These are phyloP conservation scores for Gulo gulo DNA, from an alignment of 2,113 vertebrate genomes.

Conservation along the genomic window DNA sequence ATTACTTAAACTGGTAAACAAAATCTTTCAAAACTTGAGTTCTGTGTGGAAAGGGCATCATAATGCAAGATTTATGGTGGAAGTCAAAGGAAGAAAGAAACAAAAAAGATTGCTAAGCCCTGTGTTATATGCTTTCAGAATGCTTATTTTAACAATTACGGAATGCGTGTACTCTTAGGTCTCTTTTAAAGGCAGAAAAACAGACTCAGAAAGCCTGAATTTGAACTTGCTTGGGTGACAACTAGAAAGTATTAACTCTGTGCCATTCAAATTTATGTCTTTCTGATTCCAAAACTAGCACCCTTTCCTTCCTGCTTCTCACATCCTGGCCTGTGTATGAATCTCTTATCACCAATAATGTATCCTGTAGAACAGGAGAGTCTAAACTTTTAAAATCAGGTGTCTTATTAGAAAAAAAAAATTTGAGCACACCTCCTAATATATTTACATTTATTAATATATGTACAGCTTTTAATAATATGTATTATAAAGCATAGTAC, in stretches of 20 bases:
- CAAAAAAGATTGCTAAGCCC: not conserved
- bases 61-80: not conserved
- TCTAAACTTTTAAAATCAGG: not conserved
- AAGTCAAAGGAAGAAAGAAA: not conserved
- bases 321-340: not conserved
- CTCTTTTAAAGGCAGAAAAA: conserved; percentile 22
- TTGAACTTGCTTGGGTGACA: not conserved
- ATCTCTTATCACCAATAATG: not conserved
- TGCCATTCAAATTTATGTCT: not conserved
- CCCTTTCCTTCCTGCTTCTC: not conserved
- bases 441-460: not conserved
- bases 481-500: not conserved
- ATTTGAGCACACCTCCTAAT: not conserved
- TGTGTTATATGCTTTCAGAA: not conserved
- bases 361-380: not conserved
- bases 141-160: not conserved
- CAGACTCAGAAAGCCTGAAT: not conserved
- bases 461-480: not conserved
- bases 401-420: not conserved
- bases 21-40: conserved; percentile 25
- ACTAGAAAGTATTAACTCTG: not conserved
- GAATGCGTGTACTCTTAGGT: not conserved
- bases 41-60: not conserved
- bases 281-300: not conserved
- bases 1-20: not conserved